Evolutionary conservation across 2,888 invertebrate genomes (phyloP), one percentile per base, ranked within the genome.

Genomic region (Noctua janthina): DNA sequence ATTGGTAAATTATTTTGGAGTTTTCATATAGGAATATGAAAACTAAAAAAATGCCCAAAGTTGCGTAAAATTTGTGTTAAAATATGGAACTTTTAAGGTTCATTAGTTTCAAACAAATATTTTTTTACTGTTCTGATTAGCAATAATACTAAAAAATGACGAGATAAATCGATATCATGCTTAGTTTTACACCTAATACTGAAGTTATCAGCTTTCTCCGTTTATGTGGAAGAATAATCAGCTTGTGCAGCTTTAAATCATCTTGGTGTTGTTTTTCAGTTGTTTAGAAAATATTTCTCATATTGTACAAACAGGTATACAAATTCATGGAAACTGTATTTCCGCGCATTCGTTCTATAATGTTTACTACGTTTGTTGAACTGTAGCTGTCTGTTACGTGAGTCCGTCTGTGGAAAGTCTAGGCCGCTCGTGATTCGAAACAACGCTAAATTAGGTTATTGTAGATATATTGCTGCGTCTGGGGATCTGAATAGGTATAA

Each of bases 391-490:
- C 69, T 54, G 46, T 49, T 70, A 69, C 62, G 76, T 5, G 73
- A 56, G 56, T 29, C 68, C 68, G 81, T 76, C 76, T 76, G 81
- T 69, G n/a, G 59, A n/a, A 67, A 80, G 81, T 54, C 69, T 81
- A 46, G 54, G 17, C 23, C 69, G 23, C 68, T 15, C 62, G 69
- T 23, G 62, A 64, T 49, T 81, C 5, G 1, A 64, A 76, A 81
- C 46, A 70, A 49, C 46, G 29, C 8, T 56, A 11, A 81, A 81
- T 69, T 76, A 69, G 39, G 54, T 81, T 76, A 64, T 62, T 49
- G 29, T 64, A 15, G 6, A 39, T 56, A 56, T 23, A 46, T 70
- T 46, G 46, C 17, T 17, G 54, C 39, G 7, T 56, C 39, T 73
- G 10, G 29, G 51, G 17, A 43, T 69, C 23, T 23, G 17, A 49